A percentile compares a stretch with the other conserved stretches of the same genome.
phyloP scores from a whole-genome alignment of 2,888 invertebrate genomes.

The Atherix ibis region DNA sequence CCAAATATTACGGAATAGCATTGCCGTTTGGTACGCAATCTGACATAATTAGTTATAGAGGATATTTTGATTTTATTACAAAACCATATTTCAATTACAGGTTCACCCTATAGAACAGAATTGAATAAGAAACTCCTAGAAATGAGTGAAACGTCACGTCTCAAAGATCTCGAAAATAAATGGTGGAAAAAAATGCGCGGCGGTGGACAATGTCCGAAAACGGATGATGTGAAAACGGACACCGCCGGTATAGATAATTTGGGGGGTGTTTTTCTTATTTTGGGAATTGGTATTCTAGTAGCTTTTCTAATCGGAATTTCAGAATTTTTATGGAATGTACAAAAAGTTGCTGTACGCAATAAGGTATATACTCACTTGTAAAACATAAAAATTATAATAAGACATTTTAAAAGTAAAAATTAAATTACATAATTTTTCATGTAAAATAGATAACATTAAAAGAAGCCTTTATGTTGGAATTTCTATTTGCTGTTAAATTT shows the following conservation, averaged over 20 bases:
- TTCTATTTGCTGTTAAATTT: conserved; percentile 55
- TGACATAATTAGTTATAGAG: background rate
- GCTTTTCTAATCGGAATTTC: conserved; percentile 54
- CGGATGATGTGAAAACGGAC: background rate
- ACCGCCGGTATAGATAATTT: conserved; percentile 39
- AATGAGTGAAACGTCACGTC: conserved; percentile 74
- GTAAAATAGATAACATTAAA: conserved; percentile 43
- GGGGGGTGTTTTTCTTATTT: conserved; percentile 71
- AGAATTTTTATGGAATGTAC: conserved; percentile 66
- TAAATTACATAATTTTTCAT: conserved; percentile 15
- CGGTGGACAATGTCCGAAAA: conserved; percentile 3
- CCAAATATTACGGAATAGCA: conserved; percentile 88
- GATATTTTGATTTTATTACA: background rate
- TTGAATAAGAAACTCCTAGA: conserved; percentile 78
- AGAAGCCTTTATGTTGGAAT: conserved; percentile 53
- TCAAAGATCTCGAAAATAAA: conserved; percentile 66
- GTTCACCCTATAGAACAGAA: conserved; percentile 57
- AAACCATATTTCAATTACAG: conserved; percentile 29
- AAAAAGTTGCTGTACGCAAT: conserved; percentile 52
- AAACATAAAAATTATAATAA: too few relatives aligned
- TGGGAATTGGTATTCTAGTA: conserved; percentile 48
- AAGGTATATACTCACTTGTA: conserved; percentile 35
- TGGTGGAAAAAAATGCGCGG: conserved; percentile 75
- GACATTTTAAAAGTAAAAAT: conserved; percentile 1
- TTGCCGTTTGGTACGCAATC: conserved; percentile 83